Percentiles rank a stretch among this genome's conserved stretches.
These are phyloP conservation scores for Bombus impatiens DNA, from an alignment of 1,140 invertebrate genomes.

Conservation along the genomic window DNA sequence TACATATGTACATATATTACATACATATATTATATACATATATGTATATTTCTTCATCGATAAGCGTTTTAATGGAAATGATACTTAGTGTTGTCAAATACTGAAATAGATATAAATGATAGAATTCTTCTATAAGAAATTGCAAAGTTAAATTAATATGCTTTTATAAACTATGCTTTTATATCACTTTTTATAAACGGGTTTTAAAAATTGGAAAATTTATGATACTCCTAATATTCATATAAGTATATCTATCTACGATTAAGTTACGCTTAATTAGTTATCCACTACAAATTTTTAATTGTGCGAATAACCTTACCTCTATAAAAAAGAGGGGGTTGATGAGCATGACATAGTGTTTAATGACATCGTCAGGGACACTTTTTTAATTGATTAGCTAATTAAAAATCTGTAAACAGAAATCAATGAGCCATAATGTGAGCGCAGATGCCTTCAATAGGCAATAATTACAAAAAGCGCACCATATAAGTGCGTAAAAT, in stretches of 20 bases:
- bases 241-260: neutral
- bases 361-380: neutral
- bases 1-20: too few relatives aligned
- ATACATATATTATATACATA: neutral
- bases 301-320: neutral
- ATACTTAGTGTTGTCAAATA: neutral
- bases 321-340: neutral
- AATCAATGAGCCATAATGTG: neutral
- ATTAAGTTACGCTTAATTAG: neutral
- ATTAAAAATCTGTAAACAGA: neutral
- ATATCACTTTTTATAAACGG: neutral
- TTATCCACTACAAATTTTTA: neutral
- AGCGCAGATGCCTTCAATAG: neutral
- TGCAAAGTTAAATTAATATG: neutral
- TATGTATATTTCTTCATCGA: neutral
- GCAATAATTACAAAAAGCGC: neutral
- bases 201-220: neutral
- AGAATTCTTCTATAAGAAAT: neutral
- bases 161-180: too few relatives aligned
- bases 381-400: neutral
- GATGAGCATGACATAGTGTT: neutral
- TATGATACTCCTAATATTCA: neutral
- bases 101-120: too few relatives aligned
- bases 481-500: neutral
- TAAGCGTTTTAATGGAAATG: neutral